Evolutionary conservation across 2,113 vertebrate species (phyloP).

Genomic region (Elephas maximus): DNA sequence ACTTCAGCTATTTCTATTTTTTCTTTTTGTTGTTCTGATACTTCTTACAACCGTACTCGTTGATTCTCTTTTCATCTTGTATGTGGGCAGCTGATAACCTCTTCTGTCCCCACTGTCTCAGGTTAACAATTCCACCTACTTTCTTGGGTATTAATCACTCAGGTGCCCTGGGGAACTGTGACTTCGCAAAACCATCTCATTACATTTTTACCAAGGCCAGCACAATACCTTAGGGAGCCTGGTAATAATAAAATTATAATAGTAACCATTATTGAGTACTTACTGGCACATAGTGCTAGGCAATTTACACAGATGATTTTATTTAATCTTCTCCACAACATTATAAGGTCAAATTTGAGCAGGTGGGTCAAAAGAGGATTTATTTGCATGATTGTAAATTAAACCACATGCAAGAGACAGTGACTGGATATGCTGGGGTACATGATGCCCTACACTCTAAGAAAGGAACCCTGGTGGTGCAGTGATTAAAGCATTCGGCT

Average conservation of each 20-base stretch:
- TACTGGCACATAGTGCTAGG: not conserved
- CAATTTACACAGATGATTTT: conserved; percentile 41
- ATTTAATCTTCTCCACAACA: conserved; percentile 17
- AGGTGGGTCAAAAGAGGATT: conserved; percentile 28
- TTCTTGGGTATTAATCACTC: conserved; percentile 60
- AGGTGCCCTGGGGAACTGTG: conserved; percentile 28
- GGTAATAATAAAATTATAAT: conserved; percentile 62
- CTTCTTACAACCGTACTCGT: not conserved
- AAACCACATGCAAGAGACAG: not conserved
- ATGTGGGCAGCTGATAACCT: conserved; percentile 1
- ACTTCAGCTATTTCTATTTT: conserved; percentile 14
- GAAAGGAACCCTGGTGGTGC: not conserved
- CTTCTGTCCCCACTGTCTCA: not conserved
- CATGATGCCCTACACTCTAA: not conserved
- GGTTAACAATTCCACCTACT: conserved; percentile 14
- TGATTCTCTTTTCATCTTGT: conserved; percentile 49
- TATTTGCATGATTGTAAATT: conserved; percentile 19
- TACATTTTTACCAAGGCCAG: conserved; percentile 50
- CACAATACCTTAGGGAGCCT: not conserved
- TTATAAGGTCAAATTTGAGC: conserved; percentile 25
- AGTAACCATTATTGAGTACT: conserved; percentile 57
- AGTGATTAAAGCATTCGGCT: too few species aligned
- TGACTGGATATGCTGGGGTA: not conserved
- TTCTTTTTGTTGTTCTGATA: not conserved
- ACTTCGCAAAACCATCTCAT: conserved; percentile 58